Evolutionary conservation across 2,797 vertebrate genomes (phyloP), one percentile per base, ranked within the genome.

Genomic region (Chaetophractus vellerosus): DNA sequence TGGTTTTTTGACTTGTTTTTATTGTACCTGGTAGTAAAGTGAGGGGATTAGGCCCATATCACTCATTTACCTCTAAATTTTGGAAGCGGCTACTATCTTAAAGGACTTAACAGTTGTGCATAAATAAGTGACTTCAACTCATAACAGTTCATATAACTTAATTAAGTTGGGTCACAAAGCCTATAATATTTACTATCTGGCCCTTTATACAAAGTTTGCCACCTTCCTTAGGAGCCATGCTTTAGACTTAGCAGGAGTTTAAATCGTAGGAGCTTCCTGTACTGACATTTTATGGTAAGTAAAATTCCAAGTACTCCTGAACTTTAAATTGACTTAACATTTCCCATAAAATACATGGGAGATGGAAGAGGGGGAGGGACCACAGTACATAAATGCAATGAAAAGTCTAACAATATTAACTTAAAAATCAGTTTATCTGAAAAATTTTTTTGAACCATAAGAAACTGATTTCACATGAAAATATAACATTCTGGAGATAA

Each of bases 401-500:
- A 83, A 88, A 91, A 84, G 41, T 78, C 48, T 41, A 93, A 59
- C 24, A 81, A 96, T 81, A 78, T 68, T 90, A 91, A 55, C 88
- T 97, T 80, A 95, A 95, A 96, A 92, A 55, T 96, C 92, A 71
- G 97, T 96, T 98, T 97, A 98, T 98, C 96, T 81, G 63, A 78
- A 87, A 76, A 90, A 78, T 96, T 72, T 36, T 87, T 86, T 94
- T 90, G 64, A 98, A 97, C 94, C 79, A 96, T 94, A 96, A 98
- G 85, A 96, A 98, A 97, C 71, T 23, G 78, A 97, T 79, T 96
- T 96, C 75, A 96, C 96, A 87, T 95, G 93, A 96, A 97, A 98
- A 98, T 97, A 98, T 76, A 97, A 78, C 38, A 97, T 94, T 97
- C 93, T 97, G 95, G 93, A 97, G 93, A 96, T 92, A 96, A 96